Base-by-base conservation (phyloP, 2,797 vertebrate genomes). In the Bovichtus variegatus region DNA sequence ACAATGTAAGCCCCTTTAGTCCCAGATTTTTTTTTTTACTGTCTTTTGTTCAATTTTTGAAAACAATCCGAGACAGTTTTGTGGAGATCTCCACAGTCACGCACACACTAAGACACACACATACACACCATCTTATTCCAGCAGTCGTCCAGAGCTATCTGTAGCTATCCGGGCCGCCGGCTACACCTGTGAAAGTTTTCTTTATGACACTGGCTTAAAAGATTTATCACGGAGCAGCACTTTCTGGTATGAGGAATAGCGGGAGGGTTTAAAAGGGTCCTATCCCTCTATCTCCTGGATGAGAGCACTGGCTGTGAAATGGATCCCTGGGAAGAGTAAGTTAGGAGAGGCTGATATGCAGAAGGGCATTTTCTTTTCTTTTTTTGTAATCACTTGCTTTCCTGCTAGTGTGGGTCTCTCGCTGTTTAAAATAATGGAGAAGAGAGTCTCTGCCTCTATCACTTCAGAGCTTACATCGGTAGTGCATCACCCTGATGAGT, bases 201-300 rank as follows among this genome's bases (percentile, higher is more conserved):
- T 88, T 92, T 83, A 90, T 93, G 89, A 91, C 88, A 84, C 82
- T 91, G 90, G 87, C 80, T 93, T 90, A 77, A 93, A 91, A 85
- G 76, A 91, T 93, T 90, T 91, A 93, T 93, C 91, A 90, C 81
- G 53, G 83, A 87, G 86, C 78, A 58, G 82, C 80, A 83, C 74
- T 89, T 87, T 89, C 76, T 51, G 74, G 87, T 84, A 80, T 38
- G 79, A 53, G 60, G 55, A 64, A 76, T 75, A 75, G 87, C 50
- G 38, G 43, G 60, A 27, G 65, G 62, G 80, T 90, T 87, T 73
- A 81, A 89, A 85, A 82, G 83, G 78, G 76, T 80, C 62, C 79
- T 70, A 63, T 88, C 54, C 82, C 68, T 75, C 23, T 76, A 82
- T 84, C 75, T 82, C 70, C 71, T 68, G 74, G 66, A 76, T 80